Evolutionary conservation across 2,888 invertebrate genomes (phyloP).

Genomic region (Noctua janthe): DNA sequence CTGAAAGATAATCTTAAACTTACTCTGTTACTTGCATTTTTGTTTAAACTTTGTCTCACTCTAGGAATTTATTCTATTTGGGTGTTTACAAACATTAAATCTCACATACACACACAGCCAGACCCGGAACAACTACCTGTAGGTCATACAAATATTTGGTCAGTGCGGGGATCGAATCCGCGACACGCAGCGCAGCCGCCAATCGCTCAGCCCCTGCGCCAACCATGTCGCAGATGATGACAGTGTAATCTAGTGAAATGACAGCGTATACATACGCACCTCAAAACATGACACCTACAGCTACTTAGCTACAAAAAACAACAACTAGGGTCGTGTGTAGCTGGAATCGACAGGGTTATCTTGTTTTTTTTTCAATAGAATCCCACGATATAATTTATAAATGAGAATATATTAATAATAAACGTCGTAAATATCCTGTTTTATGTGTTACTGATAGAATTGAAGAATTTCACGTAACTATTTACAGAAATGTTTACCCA

Average conservation of each 20-base stretch:
- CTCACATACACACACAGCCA: neutral
- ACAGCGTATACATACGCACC: neutral
- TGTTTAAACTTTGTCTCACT: neutral
- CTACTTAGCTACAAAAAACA: neutral
- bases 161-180: neutral
- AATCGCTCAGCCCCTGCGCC: neutral
- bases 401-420: too few species aligned
- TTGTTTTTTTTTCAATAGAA: neutral
- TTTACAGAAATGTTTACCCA: too few species aligned
- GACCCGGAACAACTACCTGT: neutral
- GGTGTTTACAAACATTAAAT: neutral
- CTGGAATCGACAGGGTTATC: neutral
- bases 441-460: too few species aligned
- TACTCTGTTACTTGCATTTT: neutral
- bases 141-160: neutral
- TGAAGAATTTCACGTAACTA: too few species aligned
- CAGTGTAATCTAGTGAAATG: neutral
- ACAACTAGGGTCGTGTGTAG: neutral
- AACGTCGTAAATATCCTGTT: too few species aligned
- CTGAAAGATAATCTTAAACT: neutral
- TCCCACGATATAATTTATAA: too few species aligned
- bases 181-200: neutral
- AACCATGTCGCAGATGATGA: neutral
- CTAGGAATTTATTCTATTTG: neutral
- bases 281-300: neutral